Base-by-base conservation (phyloP, 1,140 invertebrate genomes). In the Psilanteris sp. region DNA sequence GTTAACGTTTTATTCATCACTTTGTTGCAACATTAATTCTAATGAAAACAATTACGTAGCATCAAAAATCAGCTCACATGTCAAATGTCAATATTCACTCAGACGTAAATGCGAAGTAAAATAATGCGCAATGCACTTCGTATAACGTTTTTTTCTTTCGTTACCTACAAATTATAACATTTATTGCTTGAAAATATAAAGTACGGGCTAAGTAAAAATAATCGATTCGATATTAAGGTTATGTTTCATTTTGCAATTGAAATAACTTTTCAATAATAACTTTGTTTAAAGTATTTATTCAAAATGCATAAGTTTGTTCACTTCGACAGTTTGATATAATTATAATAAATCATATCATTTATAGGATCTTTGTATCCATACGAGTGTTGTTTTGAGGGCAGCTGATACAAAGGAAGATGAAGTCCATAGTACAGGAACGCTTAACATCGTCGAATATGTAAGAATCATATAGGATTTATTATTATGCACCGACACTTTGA, bases 361-460 rank as follows among this genome's bases (percentile, higher is more conserved):
- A 13, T 55, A 90, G 88, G 88, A 89, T 72, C 72, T 89, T 16
- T 89, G 83, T 50, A 87, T 85, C 61, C 86, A 89, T 20, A 84
- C 84, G 3, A 85, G 87, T 5, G 86, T 90, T 36, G 86, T 88
- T 16, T 71, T 89, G 11, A 78, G 82, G 39, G 83, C 82, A 54
- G 76, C 81, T 34, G 83, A 83, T 52, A 83, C 79, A 16, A 80
- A 80, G 46, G 85, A 89, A 70, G 87, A 89, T 52, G 88, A 88
- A 70, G 81, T 85, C 16, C 86, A 87, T 20, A 87, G 84, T 67
- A 78, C 81, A 39, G 89, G 89, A 50, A 88, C 84, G 3, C 79
- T 89, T 0, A 88, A 88, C 46, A 86, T 90, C 41, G 86, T 89
- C 7, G 85, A 89, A 87, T 89, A 89, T 76, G 89, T 89, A 80